Conservation (phyloP, 2,113 vertebrate species). For the Toxotes chatareus region DNA sequence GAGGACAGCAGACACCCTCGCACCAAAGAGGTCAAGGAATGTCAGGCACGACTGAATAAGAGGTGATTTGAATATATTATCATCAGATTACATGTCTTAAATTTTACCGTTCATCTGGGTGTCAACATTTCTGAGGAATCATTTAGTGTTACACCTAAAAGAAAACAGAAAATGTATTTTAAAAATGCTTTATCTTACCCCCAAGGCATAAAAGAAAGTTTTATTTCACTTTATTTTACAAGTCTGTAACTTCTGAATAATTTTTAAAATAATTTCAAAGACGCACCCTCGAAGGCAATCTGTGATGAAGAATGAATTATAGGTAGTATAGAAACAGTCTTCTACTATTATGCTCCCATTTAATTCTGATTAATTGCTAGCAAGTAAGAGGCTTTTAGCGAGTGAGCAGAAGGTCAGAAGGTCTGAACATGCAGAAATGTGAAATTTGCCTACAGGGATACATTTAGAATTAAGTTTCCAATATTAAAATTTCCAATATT, state of each 20-base stretch:
- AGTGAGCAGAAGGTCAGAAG: no score
- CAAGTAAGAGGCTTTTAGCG: background rate
- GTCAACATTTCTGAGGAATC: background rate
- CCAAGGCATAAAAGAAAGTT: background rate
- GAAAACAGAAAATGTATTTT: background rate
- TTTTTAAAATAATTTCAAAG: no score
- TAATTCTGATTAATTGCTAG: background rate
- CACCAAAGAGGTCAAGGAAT: slow-evolving; percentile 89
- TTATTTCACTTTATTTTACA: background rate
- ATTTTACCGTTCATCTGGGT: background rate
- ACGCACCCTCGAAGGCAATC: no score
- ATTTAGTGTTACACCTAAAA: background rate
- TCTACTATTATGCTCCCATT: background rate
- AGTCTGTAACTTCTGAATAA: background rate
- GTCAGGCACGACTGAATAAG: slow-evolving; percentile 88
- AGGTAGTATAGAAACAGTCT: background rate
- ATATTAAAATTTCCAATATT: background rate
- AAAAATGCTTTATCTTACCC: background rate
- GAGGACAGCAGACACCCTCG: slow-evolving; percentile 92
- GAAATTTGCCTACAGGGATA: background rate
- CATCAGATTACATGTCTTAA: background rate
- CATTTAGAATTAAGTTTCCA: background rate
- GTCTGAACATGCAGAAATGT: background rate
- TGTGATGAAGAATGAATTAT: background rate
- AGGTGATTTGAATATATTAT: slow-evolving; percentile 81